phyloP scores from a whole-genome alignment of 2,888 invertebrate species.

The Seira ritae region DNA sequence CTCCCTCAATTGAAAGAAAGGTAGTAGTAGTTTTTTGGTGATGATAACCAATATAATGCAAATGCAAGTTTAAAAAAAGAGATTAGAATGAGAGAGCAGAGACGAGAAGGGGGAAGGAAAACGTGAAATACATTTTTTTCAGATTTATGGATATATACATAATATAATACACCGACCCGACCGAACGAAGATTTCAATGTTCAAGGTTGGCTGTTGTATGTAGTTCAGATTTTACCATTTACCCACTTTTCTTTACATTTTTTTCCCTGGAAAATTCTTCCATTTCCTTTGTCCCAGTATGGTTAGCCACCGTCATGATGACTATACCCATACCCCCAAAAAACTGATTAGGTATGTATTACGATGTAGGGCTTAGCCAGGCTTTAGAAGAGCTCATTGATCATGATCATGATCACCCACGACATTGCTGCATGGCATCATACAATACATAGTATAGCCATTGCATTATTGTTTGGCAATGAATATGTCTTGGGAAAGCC shows the following conservation, averaged over 20 bases:
- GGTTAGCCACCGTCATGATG: background rate
- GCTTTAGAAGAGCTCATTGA: no score
- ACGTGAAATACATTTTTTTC: background rate
- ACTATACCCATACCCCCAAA: no score
- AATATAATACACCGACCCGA: no score
- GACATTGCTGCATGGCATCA: no score
- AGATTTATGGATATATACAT: background rate
- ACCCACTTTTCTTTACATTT: no score
- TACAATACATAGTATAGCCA: no score
- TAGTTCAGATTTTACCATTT: background rate
- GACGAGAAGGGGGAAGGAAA: background rate
- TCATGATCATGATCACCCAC: background rate
- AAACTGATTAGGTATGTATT: background rate
- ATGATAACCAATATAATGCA: no score
- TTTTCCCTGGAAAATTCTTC: background rate
- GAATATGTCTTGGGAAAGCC: background rate
- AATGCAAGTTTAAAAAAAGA: background rate
- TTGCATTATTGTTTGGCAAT: no score
- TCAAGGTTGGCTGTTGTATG: background rate
- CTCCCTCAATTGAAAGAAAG: background rate
- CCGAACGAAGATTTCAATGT: no score
- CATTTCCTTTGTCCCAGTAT: background rate
- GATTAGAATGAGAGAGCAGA: background rate
- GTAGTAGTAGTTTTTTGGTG: background rate
- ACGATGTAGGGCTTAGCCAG: no score